Percentiles rank a stretch among this genome's conserved stretches.
These are phyloP conservation scores for Thaumetopoea pityocampa DNA, from an alignment of 1,140 invertebrate genomes.

Conservation along the genomic window DNA sequence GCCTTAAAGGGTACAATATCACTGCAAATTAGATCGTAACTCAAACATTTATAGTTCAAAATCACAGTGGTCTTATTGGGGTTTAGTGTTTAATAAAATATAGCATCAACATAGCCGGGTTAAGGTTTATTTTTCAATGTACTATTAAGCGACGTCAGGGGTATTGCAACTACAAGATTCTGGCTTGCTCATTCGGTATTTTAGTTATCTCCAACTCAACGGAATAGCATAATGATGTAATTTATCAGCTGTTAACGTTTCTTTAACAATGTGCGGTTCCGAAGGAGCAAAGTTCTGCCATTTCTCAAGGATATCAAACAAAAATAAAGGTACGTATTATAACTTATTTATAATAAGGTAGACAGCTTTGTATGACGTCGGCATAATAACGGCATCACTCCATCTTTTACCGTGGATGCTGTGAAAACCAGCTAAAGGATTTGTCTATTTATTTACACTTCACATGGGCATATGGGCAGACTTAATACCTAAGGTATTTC, in stretches of 20 bases:
- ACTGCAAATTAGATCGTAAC: constrained; percentile 20
- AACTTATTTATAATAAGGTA: too few species aligned
- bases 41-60: constrained; percentile 21
- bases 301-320: too few species aligned
- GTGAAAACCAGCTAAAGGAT: too few species aligned
- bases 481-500: too few species aligned
- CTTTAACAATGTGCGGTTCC: background rate
- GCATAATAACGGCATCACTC: too few species aligned
- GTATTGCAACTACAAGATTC: constrained; percentile 33
- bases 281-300: too few species aligned
- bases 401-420: too few species aligned
- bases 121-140: constrained; percentile 29
- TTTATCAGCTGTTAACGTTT: constrained; percentile 15
- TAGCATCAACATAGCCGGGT: constrained; percentile 4
- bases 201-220: constrained; percentile 11
- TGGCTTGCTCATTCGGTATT: constrained; percentile 20
- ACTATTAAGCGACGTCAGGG: constrained; percentile 16
- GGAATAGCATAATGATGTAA: constrained; percentile 14
- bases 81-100: constrained; percentile 10
- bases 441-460: too few species aligned
- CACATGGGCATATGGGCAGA: too few species aligned
- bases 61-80: constrained; percentile 1
- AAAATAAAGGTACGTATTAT: too few species aligned
- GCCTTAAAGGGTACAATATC: constrained; percentile 1
- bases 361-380: too few species aligned